Evolutionary conservation across 2,888 invertebrate genomes (phyloP).

Genomic region (Hedya salicella): DNA sequence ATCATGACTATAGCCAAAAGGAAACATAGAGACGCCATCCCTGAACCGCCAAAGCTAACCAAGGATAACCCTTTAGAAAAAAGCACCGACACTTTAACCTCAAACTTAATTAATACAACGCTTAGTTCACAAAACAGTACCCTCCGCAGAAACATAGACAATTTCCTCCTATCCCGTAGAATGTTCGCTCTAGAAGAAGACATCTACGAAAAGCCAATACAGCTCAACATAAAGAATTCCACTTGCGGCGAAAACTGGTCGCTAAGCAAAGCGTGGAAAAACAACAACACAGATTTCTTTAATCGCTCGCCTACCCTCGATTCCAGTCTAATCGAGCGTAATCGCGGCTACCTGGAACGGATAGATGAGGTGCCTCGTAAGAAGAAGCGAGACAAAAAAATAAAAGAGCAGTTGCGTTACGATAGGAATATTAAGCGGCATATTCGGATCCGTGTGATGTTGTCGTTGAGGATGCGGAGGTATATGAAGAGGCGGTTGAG

Average conservation of each 20-base stretch:
- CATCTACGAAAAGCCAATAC: conserved; percentile 77
- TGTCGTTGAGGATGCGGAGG: conserved; percentile 86
- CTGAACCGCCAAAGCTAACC: conserved; percentile 66
- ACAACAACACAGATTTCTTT: conserved; percentile 71
- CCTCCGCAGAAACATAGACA: conserved; percentile 73
- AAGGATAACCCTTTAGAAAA: conserved; percentile 58
- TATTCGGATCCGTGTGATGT: conserved; percentile 87
- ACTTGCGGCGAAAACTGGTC: conserved; percentile 82
- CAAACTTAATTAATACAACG: conserved; percentile 72
- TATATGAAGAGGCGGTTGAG: conserved; percentile 75
- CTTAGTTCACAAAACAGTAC: conserved; percentile 76
- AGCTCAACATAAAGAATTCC: conserved; percentile 64
- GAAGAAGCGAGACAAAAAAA: conserved; percentile 64
- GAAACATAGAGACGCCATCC: conserved; percentile 62
- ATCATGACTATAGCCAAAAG: conserved; percentile 76
- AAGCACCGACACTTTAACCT: conserved; percentile 69
- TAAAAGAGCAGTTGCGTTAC: conserved; percentile 80
- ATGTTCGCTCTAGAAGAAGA: conserved; percentile 77
- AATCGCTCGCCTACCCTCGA: conserved; percentile 65
- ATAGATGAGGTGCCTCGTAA: conserved; percentile 75
- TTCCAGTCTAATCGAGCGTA: conserved; percentile 60
- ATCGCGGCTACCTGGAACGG: conserved; percentile 62
- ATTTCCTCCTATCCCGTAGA: conserved; percentile 70
- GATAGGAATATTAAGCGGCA: conserved; percentile 87
- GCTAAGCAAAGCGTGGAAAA: conserved; percentile 79